Conservation (phyloP, 1,140 invertebrate species). For the Lepidurus apus region DNA sequence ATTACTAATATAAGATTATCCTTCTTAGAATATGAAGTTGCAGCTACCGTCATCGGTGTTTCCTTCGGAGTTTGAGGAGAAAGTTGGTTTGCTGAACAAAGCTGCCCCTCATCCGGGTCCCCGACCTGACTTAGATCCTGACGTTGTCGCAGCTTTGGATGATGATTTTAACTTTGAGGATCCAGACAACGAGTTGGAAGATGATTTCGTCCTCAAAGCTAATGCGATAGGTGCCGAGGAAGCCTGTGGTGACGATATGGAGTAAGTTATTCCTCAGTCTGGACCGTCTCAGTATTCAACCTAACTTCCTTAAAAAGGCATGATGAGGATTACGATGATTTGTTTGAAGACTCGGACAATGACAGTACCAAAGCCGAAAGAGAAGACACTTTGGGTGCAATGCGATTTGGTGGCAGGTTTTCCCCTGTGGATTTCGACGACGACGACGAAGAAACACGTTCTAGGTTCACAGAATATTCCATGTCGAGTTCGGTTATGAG, state of each 20-base stretch:
- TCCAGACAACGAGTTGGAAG: constrained; percentile 77
- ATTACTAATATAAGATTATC: constrained; percentile 1
- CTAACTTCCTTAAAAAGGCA: constrained; percentile 37
- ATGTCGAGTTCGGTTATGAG: constrained; percentile 86
- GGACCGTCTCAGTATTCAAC: not conserved
- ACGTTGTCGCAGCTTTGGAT: constrained; percentile 86
- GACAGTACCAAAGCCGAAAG: constrained; percentile 40
- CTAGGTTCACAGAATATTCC: constrained; percentile 87
- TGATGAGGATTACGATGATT: constrained; percentile 43
- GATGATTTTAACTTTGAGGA: constrained; percentile 83
- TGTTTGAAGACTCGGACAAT: constrained; percentile 49
- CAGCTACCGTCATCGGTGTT: constrained; percentile 85
- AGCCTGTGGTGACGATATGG: constrained; percentile 38
- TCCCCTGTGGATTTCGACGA: constrained; percentile 29
- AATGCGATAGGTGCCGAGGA: constrained; percentile 53
- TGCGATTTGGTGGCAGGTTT: constrained; percentile 28
- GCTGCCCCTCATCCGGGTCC: constrained; percentile 69
- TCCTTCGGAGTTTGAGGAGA: constrained; percentile 79
- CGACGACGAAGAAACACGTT: constrained; percentile 70
- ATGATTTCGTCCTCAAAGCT: constrained; percentile 80
- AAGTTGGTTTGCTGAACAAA: constrained; percentile 81
- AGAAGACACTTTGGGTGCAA: constrained; percentile 24
- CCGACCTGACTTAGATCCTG: constrained; percentile 80
- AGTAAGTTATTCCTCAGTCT: not conserved
- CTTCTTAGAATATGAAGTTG: constrained; percentile 47